Conservation (phyloP, 2,113 vertebrate species). For the Murina feae region DNA sequence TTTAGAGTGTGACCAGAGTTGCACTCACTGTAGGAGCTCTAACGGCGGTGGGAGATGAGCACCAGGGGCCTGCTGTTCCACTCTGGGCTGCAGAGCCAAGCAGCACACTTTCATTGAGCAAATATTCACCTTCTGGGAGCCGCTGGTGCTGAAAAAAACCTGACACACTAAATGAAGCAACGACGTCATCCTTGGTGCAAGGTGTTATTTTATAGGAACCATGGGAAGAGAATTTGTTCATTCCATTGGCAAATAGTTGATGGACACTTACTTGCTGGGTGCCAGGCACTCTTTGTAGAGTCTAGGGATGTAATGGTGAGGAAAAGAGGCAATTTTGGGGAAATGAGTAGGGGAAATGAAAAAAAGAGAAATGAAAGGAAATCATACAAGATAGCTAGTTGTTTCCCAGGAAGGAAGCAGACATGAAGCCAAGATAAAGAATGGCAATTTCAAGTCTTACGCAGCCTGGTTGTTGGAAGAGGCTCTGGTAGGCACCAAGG, state of each 20-base stretch:
- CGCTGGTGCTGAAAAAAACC: background rate
- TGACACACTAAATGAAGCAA: constrained; percentile 21
- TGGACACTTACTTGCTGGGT: background rate
- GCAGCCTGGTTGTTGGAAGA: background rate
- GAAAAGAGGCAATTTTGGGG: background rate
- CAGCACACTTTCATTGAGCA: accelerated
- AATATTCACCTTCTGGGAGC: background rate
- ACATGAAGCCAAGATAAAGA: background rate
- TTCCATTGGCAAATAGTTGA: background rate
- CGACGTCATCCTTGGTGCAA: background rate
- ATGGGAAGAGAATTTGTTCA: background rate
- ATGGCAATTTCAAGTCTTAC: background rate
- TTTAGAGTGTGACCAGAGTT: background rate
- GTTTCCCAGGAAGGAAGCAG: background rate
- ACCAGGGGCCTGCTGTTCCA: accelerated
- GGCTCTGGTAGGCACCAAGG: background rate
- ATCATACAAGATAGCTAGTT: background rate
- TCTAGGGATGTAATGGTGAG: background rate
- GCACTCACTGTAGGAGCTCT: background rate
- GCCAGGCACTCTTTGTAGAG: background rate
- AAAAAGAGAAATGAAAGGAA: background rate
- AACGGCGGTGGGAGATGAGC: background rate
- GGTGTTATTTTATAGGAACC: background rate
- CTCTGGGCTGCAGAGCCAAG: background rate
- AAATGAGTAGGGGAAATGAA: background rate